Conservation (phyloP, 2,888 invertebrate genomes). For the Parochlus steinenii region DNA sequence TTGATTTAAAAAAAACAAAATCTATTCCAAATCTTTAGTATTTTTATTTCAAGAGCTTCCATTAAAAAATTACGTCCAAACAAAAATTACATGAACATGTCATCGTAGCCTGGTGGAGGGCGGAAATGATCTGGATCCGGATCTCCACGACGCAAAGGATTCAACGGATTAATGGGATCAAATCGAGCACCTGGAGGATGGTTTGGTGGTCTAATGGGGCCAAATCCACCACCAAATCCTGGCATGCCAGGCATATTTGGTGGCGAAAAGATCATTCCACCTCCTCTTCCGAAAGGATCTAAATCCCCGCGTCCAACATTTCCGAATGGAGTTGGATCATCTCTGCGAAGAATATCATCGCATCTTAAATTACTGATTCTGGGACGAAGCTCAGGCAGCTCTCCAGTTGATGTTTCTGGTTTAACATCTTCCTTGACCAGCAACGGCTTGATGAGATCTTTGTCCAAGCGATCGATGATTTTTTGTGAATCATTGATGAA, state of each 20-base stretch:
- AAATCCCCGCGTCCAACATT: constrained; percentile 58
- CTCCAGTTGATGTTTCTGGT: constrained; percentile 19
- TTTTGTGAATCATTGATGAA: constrained; percentile 1
- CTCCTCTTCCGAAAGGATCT: constrained; percentile 51
- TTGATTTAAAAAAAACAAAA: too few relatives aligned
- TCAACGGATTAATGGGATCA: constrained; percentile 66
- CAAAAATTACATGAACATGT: constrained; percentile 67
- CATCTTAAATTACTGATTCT: not conserved
- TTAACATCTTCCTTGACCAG: constrained; percentile 24
- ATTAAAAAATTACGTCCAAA: too few relatives aligned
- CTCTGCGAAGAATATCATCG: constrained; percentile 10
- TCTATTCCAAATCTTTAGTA: too few relatives aligned
- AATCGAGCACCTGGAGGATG: constrained; percentile 64
- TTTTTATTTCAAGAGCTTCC: too few relatives aligned
- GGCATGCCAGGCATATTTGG: constrained; percentile 14
- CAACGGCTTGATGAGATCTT: constrained; percentile 20
- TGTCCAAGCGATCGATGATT: constrained; percentile 4
- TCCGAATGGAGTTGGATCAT: constrained; percentile 21
- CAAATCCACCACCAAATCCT: constrained; percentile 24
- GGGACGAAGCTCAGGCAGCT: not conserved
- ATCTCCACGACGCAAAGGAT: constrained; percentile 30
- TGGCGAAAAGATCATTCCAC: constrained; percentile 66
- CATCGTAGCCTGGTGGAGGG: constrained; percentile 56
- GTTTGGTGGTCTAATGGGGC: constrained; percentile 26
- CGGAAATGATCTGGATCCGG: constrained; percentile 56